These are phyloP conservation scores for Lerista edwardsae DNA, from an alignment of 2,797 vertebrate genomes.

Conservation along the genomic window DNA sequence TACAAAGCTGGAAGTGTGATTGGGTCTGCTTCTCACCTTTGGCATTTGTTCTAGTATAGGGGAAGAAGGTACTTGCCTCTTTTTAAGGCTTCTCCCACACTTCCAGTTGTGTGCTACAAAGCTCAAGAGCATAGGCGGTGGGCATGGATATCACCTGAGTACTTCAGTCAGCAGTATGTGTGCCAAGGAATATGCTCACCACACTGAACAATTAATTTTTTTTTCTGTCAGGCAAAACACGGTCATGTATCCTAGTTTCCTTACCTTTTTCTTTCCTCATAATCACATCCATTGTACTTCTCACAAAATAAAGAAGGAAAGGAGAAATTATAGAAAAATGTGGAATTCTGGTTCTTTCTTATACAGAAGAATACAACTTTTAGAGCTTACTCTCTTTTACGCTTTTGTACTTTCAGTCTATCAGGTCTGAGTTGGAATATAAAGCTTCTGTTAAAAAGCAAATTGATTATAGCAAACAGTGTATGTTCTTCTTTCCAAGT, in stretches of 20 bases:
- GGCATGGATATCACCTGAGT: not conserved
- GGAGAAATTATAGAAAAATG: not conserved
- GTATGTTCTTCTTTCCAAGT: not conserved
- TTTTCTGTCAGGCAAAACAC: not conserved
- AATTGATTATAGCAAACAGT: constrained; percentile 32
- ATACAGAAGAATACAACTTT: constrained; percentile 48
- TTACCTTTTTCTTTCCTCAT: not conserved
- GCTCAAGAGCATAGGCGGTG: not conserved
- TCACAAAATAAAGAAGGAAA: not conserved
- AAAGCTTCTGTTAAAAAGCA: constrained; percentile 52
- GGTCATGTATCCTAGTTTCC: not conserved
- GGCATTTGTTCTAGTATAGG: not conserved
- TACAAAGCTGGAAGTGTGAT: not conserved
- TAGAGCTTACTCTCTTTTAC: constrained; percentile 47
- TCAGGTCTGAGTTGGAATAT: constrained; percentile 55
- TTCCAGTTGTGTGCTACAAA: not conserved
- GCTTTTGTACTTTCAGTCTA: constrained; percentile 46
- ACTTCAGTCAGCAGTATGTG: not conserved
- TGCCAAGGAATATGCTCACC: not conserved
- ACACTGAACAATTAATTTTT: not conserved
- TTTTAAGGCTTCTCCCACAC: not conserved
- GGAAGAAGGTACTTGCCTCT: not conserved
- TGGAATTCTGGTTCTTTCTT: constrained; percentile 28
- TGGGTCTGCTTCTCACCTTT: not conserved
- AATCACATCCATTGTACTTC: not conserved